Evolutionary conservation across 1,140 invertebrate genomes (phyloP), one percentile per base, ranked within the genome.

Genomic region (Drosophila pachea): DNA sequence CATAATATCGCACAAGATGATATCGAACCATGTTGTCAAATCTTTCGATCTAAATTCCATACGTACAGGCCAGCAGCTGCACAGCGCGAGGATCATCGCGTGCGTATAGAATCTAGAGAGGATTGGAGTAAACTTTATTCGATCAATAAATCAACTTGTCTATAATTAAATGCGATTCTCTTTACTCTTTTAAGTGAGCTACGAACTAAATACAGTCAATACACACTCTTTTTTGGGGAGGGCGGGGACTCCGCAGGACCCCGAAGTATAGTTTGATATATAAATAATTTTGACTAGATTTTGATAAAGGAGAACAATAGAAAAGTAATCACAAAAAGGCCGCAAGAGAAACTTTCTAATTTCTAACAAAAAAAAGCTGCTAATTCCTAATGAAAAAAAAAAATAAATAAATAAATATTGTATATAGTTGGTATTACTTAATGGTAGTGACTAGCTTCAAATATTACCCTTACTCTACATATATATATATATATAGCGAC

Each of bases 211-310:
- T 65, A 63, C 40, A 47, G 42, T 48, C 22, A 35, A 47, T 47
- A 11, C n/a, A 55, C 40, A 58, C 22, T 22, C 22, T 22, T 22
- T 22, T 22, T 22, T n/a, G 48, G 11, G 42, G 9, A 52, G 35
- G n/a, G 12, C 22, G 36, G 33, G 9, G 22, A 22, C 3, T 22
- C 7, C 52, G 40, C 16, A 32, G n/a, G 12, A 56, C 36, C 33
- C 29, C n/a, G 31, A 31, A 33, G n/a, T 55, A 64, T 7, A 12
- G 3, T 40, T 22, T 22, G 22, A 43, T 48, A n/a, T n/a, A 54
- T 48, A 45, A 38, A 66, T 55, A 68, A 70, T 70, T 70, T 70
- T 59, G 68, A 66, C 68, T 70, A 70, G 68, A 70, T 70, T 70
- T 70, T 60, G 68, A 42, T 60, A 50, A 22, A 22, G 33, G 29